Evolutionary conservation across 2,888 invertebrate genomes (phyloP).

Genomic region (Carcina quercana): DNA sequence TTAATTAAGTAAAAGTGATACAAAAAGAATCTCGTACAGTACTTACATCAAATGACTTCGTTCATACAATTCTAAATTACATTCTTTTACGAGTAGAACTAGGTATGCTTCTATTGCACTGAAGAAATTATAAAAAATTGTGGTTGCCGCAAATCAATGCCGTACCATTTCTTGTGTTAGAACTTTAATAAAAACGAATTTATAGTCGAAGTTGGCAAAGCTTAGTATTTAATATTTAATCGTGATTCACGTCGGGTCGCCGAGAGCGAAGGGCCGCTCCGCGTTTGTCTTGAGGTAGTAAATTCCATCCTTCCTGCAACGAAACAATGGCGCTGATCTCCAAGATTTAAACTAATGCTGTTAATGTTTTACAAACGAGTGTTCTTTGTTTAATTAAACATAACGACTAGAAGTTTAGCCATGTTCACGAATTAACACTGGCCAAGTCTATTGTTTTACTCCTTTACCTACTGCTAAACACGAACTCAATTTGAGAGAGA

Average conservation of each 20-base stretch:
- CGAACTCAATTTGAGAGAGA: no score
- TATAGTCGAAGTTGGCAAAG: constrained; percentile 46
- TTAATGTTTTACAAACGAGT: constrained; percentile 37
- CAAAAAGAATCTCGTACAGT: no score
- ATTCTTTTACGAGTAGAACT: no score
- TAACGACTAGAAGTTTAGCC: constrained; percentile 31
- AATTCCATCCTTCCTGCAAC: constrained; percentile 71
- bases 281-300: constrained; percentile 71
- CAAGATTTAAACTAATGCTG: constrained; percentile 43
- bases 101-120: no score
- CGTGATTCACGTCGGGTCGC: constrained; percentile 40
- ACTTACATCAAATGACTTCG: no score
- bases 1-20: no score
- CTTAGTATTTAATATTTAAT: constrained; percentile 40
- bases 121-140: constrained; percentile 26
- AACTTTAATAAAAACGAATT: constrained; percentile 51
- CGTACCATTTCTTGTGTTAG: no score
- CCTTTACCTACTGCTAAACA: no score
- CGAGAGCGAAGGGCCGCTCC: constrained; percentile 65
- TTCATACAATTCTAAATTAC: no score
- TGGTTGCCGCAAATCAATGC: no score
- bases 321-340: constrained; percentile 45
- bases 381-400: constrained; percentile 50
- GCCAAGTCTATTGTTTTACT: no score
- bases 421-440: constrained; percentile 38